Evolutionary conservation across 2,888 invertebrate species (phyloP), one percentile per base, ranked within the genome.

Genomic region (Perithous albicinctus): DNA sequence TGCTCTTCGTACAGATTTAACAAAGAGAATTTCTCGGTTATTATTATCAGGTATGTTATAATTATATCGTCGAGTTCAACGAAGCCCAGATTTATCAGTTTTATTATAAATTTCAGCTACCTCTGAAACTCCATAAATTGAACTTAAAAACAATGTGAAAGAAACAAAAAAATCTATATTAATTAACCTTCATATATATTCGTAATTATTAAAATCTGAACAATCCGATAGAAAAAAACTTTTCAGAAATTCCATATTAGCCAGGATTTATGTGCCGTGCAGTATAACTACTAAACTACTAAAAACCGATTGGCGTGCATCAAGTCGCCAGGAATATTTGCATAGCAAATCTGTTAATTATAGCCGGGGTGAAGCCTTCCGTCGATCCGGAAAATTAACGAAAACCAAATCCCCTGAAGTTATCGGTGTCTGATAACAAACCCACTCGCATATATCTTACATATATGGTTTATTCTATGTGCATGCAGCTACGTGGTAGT

Each of bases 381-480:
- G 64, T 20, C 48, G 56, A 61, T 54, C 61, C 73, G 78, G 76
- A 79, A 84, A 82, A 83, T n/a, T 85, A 82, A 80, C 81, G 56
- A 77, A 82, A 79, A 77, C 77, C 78, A 83, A 80, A 83, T 82
- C 70, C 66, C 35, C 54, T 74, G 26, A 61, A 61, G 84, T 84
- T 85, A 83, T 82, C 69, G 73, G 61, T 23, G 74, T 79, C 74
- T 74, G 82, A 84, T 85, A 87, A 86, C 74, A 81, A 80, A 67
- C 51, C 64, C 32, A 59, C 32, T 54, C 10, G 54, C 15, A 51
- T 80, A 79, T 56, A 63, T 32, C 32, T 38, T 61, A 10, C 38
- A 61, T 15, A 56, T 56, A 56, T n/a, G 1, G 29, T 26, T 26
- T n/a, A n/a, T 56, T 29, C 26, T 56, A 29, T 56, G 6, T 56